Base-by-base conservation (phyloP, 1,140 invertebrate genomes). In the Zaprionus gabonicus region DNA sequence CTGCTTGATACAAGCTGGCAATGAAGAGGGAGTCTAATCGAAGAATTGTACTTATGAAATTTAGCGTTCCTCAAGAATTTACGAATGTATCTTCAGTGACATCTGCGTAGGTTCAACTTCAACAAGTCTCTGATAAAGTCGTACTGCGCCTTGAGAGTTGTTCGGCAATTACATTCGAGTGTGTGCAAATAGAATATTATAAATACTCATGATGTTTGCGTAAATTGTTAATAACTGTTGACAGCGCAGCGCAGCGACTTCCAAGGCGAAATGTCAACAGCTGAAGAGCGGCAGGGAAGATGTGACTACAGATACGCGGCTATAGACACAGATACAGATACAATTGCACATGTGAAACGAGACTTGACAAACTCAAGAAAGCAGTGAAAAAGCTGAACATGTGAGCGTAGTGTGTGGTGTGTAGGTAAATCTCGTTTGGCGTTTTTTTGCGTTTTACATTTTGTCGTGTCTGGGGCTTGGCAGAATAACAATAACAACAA, bases 381-480 rank as follows among this genome's bases (percentile, higher is more conserved):
- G n/a, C 6, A 28, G 28, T 7, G 6, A 51, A 23, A 23, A 23
- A 23, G 20, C 46, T 44, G 34, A 51, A 58, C 49, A 51, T 76
- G 46, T 49, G n/a, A n/a, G n/a, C n/a, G n/a, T n/a, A n/a, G 36
- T 23, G 23, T 34, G 10, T 34, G 0, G 7, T n/a, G 15, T 76
- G 68, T 85, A 82, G 82, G 79, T 86, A 82, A 85, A 86, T 85
- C 82, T 86, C 69, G 82, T 85, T 85, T 84, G 59, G 63, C 72
- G 70, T 74, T 78, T 79, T 81, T 81, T 75, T 81, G 78, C 81
- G 82, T 78, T 84, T 84, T 81, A 78, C 27, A 74, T 81, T 84
- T 71, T 70, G 41, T 46, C 36, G 49, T 46, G 71, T 80, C 76
- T 79, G 82, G 82, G 79, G 75, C 72, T 86, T 81, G 78, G 79